A percentile compares a stretch with the other conserved stretches of the same genome.
Conservation (phyloP, 1,140 invertebrate genomes). For the Grapholita molesta region DNA sequence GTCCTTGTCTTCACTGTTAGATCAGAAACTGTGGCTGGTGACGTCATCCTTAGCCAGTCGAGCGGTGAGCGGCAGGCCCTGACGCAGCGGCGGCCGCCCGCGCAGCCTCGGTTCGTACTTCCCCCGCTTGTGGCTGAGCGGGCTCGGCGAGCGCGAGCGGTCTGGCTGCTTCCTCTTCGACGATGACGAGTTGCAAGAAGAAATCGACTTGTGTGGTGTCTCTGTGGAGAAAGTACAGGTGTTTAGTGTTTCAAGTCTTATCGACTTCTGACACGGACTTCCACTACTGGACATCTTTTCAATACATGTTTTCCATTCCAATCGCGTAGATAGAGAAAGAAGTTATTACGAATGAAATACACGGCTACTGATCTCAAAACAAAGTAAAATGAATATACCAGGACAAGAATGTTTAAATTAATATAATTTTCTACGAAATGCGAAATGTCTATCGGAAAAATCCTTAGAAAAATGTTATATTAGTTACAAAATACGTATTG, state of each 20-base stretch:
- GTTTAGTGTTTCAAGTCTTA: too few species aligned
- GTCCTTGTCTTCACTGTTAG: background rate
- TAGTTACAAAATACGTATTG: too few species aligned
- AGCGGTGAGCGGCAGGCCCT: background rate
- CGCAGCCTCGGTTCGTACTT: conserved; percentile 64
- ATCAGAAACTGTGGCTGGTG: background rate
- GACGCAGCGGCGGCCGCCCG: conserved; percentile 60
- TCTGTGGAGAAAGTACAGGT: conserved; percentile 21
- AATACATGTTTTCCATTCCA: too few species aligned
- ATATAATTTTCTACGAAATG: too few species aligned
- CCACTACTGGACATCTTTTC: background rate
- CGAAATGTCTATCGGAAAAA: too few species aligned
- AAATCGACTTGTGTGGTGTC: conserved; percentile 39
- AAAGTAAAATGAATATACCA: too few species aligned
- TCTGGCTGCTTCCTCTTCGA: conserved; percentile 66
- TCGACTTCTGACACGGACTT: background rate
- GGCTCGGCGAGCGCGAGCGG: conserved; percentile 54
- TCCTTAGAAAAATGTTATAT: too few species aligned
- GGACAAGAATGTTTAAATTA: too few species aligned
- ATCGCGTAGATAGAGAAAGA: too few species aligned
- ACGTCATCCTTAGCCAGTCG: background rate
- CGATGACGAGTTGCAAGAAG: conserved; percentile 33
- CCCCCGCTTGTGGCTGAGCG: conserved; percentile 64
- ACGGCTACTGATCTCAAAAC: too few species aligned
- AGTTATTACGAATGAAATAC: too few species aligned